Conservation (phyloP, 2,113 vertebrate genomes). For the Genyomyrus donnyi region DNA sequence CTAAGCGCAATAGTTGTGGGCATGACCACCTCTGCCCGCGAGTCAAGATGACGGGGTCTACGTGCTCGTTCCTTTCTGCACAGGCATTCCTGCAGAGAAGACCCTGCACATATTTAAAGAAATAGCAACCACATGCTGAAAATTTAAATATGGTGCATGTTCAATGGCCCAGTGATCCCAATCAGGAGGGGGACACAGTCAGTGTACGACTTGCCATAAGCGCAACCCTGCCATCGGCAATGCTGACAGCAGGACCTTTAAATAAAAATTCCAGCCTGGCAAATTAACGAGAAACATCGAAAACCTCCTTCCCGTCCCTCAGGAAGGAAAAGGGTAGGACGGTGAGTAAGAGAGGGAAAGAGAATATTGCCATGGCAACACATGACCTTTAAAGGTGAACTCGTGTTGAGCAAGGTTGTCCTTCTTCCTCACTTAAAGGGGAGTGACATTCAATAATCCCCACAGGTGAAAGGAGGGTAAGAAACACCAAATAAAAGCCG, state of each 20-base stretch:
- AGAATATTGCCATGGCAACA: constrained; percentile 42
- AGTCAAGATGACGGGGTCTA: neutral
- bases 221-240: constrained; percentile 25
- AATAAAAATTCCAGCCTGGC: constrained; percentile 50
- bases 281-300: constrained; percentile 43
- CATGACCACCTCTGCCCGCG: neutral
- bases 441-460: constrained; percentile 67
- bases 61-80: neutral
- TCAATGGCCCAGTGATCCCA: constrained; percentile 45
- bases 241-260: constrained; percentile 35
- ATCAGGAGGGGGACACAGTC: constrained; percentile 33
- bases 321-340: constrained; percentile 18
- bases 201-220: constrained; percentile 36
- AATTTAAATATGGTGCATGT: constrained; percentile 35
- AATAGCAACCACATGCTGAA: constrained; percentile 45
- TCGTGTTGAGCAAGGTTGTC: constrained; percentile 60
- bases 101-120: constrained; percentile 61
- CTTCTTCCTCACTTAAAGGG: constrained; percentile 61
- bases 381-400: constrained; percentile 61
- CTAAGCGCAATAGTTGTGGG: neutral
- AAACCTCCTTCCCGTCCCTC: constrained; percentile 24
- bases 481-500: constrained; percentile 62
- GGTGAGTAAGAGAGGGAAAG: neutral
- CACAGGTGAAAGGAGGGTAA: constrained; percentile 59
- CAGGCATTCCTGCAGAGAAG: constrained; percentile 48